phyloP scores from a whole-genome alignment of 2,888 invertebrate species.

The Agelastica alni region DNA sequence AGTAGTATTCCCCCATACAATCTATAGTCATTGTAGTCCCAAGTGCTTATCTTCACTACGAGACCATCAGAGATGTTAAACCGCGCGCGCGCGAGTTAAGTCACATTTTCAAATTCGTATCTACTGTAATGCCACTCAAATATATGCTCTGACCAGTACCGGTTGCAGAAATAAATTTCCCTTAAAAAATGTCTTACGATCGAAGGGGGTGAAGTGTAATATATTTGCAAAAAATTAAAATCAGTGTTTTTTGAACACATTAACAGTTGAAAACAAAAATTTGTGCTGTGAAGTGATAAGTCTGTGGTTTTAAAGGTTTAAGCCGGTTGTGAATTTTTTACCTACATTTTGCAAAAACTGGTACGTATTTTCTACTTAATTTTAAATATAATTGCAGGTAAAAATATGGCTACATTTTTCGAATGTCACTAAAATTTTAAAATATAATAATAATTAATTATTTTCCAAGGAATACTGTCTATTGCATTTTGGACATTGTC shows the following conservation, averaged over 20 bases:
- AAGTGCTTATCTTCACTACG: constrained; percentile 30
- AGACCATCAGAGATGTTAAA: constrained; percentile 24
- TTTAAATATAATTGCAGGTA: too few relatives aligned
- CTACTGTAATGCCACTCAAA: constrained; percentile 15
- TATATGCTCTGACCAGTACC: constrained; percentile 15
- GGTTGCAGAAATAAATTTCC: constrained; percentile 17
- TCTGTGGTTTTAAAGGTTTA: not conserved
- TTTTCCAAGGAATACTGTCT: constrained; percentile 6
- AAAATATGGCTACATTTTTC: not conserved
- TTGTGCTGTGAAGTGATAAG: constrained; percentile 10
- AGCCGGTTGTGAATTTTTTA: constrained; percentile 1
- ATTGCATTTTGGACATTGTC: constrained; percentile 17
- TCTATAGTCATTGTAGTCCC: too few relatives aligned
- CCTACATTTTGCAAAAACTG: constrained; percentile 1
- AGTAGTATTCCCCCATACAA: constrained; percentile 36
- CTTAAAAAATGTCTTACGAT: constrained; percentile 12
- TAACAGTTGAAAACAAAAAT: not conserved
- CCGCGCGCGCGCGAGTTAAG: constrained; percentile 31
- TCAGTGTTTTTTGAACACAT: constrained; percentile 17
- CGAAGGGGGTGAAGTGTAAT: constrained; percentile 25
- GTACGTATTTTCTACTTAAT: not conserved
- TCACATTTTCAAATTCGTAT: constrained; percentile 21
- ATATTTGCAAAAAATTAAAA: constrained; percentile 1
- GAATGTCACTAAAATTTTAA: not conserved
- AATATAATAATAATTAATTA: not conserved